Conservation (phyloP, 2,888 invertebrate genomes). For the Conistra vaccinii region DNA sequence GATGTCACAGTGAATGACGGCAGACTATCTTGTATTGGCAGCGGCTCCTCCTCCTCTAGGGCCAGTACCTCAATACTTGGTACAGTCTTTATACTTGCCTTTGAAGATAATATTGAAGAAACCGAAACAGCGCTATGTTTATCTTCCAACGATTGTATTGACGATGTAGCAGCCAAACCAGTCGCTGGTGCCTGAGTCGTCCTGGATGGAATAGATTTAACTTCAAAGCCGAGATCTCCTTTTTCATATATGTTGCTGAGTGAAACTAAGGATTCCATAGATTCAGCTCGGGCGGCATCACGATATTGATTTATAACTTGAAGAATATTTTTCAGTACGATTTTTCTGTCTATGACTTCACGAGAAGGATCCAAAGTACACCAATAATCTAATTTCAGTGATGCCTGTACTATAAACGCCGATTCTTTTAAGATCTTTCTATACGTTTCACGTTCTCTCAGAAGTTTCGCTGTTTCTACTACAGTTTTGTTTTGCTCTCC, state of each 20-base stretch:
- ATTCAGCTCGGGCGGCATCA: constrained; percentile 81
- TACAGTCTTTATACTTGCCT: constrained; percentile 81
- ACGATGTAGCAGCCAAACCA: not conserved
- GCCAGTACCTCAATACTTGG: constrained; percentile 83
- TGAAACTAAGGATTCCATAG: constrained; percentile 87
- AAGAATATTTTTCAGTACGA: constrained; percentile 90
- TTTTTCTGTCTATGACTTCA: constrained; percentile 85
- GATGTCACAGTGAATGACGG: constrained; percentile 81
- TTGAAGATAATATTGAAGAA: constrained; percentile 62
- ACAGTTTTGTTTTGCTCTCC: constrained; percentile 86
- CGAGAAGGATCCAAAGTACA: constrained; percentile 78
- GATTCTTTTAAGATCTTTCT: constrained; percentile 91
- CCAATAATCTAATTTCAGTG: constrained; percentile 89
- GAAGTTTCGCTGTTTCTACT: constrained; percentile 85
- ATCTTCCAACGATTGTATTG: constrained; percentile 20
- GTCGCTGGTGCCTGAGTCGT: not conserved
- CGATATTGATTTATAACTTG: constrained; percentile 85
- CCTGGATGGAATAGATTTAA: constrained; percentile 76
- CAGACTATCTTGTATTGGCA: constrained; percentile 77
- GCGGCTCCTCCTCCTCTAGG: constrained; percentile 68
- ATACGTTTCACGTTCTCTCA: constrained; percentile 90
- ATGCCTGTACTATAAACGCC: constrained; percentile 90
- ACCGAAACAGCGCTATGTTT: constrained; percentile 21
- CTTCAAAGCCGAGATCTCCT: constrained; percentile 93
- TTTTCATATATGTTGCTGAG: constrained; percentile 90